Percentiles rank a stretch among this genome's conserved stretches.
Evolutionary conservation across 1,140 invertebrate genomes (phyloP).

Genomic region (Reticulitermes speratus): DNA sequence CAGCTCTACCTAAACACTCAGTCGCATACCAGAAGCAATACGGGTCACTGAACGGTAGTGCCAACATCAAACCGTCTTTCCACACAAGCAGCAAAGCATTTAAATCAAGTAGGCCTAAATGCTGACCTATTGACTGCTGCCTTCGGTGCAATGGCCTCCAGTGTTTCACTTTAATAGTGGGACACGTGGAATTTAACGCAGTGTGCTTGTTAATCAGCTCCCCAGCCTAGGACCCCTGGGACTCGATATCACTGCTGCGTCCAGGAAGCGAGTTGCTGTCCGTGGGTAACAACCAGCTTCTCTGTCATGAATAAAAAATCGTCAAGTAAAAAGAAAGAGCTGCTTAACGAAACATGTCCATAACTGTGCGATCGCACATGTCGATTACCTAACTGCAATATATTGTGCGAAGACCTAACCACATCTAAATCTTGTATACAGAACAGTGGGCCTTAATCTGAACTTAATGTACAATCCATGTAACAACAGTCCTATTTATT

Average conservation of each 20-base stretch:
- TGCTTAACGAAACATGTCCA: neutral
- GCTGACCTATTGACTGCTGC: neutral
- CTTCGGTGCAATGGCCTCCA: neutral
- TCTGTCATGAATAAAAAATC: neutral
- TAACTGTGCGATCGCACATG: neutral
- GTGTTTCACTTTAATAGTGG: neutral
- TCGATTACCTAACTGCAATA: neutral
- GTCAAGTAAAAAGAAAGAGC: neutral
- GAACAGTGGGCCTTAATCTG: neutral
- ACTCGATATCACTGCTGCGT: neutral
- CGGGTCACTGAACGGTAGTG: neutral
- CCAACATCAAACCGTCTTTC: neutral
- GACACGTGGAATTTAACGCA: neutral
- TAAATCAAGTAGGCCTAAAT: neutral
- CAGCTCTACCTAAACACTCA: neutral
- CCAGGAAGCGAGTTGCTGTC: neutral
- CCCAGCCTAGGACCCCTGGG: neutral
- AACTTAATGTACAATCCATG: too few species aligned
- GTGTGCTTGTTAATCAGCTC: neutral
- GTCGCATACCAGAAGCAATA: neutral
- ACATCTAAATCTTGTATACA: neutral
- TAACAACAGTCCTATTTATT: too few species aligned
- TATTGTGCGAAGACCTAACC: neutral
- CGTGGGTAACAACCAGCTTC: neutral
- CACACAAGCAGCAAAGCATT: neutral